Evolutionary conservation across 2,113 vertebrate species (phyloP).

Genomic region (Cochlearius cochlearius): DNA sequence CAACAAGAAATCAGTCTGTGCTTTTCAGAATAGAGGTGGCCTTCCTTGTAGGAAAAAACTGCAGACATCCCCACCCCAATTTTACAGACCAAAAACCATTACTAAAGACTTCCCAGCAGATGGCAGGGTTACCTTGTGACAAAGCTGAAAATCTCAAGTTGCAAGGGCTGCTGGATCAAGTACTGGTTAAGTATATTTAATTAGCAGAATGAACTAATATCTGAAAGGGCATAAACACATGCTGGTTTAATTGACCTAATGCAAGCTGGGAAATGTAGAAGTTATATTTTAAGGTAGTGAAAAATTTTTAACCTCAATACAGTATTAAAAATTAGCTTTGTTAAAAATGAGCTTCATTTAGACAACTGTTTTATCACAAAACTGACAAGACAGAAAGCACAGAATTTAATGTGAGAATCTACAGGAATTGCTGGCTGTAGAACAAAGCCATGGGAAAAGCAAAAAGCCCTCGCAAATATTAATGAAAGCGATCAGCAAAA

Average conservation of each 20-base stretch:
- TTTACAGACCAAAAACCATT: background rate
- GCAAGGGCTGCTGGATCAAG: background rate
- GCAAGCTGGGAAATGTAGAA: background rate
- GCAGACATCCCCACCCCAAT: background rate
- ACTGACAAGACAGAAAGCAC: background rate
- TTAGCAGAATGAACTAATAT: background rate
- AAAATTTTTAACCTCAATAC: background rate
- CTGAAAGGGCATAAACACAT: background rate
- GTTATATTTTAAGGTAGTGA: background rate
- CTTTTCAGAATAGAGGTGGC: background rate
- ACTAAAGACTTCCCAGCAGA: conserved; percentile 54
- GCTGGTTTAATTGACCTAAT: background rate
- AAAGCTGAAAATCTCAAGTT: background rate
- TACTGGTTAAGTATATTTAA: background rate
- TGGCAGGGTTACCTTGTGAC: conserved; percentile 47
- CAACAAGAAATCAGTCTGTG: background rate
- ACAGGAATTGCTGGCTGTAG: background rate
- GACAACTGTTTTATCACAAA: background rate
- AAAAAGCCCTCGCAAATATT: background rate
- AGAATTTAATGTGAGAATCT: background rate
- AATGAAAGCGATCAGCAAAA: background rate
- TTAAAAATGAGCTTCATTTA: background rate
- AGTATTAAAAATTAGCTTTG: background rate
- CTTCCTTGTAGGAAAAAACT: background rate
- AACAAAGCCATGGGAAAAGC: background rate